Percentiles rank a stretch among this genome's conserved stretches.
phyloP scores from a whole-genome alignment of 2,113 vertebrate species.

The Jaculus jaculus region DNA sequence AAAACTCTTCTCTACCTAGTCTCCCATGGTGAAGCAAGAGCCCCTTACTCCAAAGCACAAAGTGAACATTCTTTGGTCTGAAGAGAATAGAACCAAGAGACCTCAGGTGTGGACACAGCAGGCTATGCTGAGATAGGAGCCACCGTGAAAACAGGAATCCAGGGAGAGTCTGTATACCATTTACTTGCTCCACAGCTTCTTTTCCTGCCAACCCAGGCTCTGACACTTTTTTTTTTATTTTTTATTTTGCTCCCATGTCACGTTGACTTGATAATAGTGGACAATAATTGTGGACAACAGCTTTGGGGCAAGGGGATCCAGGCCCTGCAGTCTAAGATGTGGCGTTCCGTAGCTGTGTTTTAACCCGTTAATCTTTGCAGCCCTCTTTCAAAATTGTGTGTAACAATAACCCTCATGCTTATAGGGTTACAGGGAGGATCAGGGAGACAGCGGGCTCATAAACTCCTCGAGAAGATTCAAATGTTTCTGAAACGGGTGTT shows the following conservation, averaged over 20 bases:
- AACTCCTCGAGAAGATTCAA: background rate
- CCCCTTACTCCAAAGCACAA: background rate
- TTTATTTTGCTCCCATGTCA: accelerated
- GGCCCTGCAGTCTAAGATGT: background rate
- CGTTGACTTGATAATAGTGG: background rate
- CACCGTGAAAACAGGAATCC: background rate
- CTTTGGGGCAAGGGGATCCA: background rate
- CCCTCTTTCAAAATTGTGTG: background rate
- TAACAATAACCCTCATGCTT: background rate
- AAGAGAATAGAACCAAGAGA: background rate
- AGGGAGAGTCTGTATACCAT: accelerated
- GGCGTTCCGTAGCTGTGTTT: background rate
- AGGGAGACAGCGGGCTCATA: background rate
- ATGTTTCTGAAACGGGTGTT: constrained; percentile 38
- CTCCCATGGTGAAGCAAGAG: background rate
- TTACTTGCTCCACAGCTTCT: too few relatives aligned
- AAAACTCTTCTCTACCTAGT: accelerated
- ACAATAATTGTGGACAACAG: background rate
- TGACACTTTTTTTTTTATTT: too few relatives aligned
- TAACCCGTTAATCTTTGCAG: background rate
- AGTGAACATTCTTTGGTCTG: accelerated
- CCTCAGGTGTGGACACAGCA: background rate
- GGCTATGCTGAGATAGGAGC: background rate
- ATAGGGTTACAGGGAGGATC: background rate
- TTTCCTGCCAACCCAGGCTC: too few relatives aligned